These are phyloP conservation scores for Pseudomyrmex cubaensis DNA, from an alignment of 1,140 invertebrate genomes.

Conservation along the genomic window DNA sequence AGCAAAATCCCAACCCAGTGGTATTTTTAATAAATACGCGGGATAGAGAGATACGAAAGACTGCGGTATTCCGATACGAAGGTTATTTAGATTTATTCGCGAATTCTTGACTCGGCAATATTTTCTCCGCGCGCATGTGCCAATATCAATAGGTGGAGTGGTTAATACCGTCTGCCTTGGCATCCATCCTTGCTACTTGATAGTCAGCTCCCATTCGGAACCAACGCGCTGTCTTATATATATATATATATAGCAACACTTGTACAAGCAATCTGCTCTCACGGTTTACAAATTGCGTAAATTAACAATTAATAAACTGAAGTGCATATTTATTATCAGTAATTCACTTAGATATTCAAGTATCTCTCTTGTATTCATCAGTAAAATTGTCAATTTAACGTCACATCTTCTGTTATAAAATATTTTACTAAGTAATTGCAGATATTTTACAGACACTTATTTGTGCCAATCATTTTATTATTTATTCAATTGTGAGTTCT, in stretches of 20 bases:
- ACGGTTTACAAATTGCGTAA: constrained; percentile 56
- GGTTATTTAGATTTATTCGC: constrained; percentile 74
- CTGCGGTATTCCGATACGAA: constrained; percentile 59
- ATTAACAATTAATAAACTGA: constrained; percentile 26
- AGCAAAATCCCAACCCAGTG: constrained; percentile 34
- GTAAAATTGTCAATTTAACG: too few species aligned
- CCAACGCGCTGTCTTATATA: constrained; percentile 58
- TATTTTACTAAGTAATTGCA: too few species aligned
- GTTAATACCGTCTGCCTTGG: constrained; percentile 63
- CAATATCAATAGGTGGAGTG: constrained; percentile 71
- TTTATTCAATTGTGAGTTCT: not conserved
- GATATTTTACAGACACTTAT: too few species aligned
- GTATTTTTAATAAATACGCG: constrained; percentile 63
- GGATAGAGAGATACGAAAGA: constrained; percentile 67
- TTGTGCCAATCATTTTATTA: not conserved
- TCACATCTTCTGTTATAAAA: too few species aligned
- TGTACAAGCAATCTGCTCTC: constrained; percentile 41
- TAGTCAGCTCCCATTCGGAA: constrained; percentile 65
- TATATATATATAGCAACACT: constrained; percentile 40
- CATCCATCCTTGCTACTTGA: constrained; percentile 71
- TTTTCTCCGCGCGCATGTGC: constrained; percentile 65
- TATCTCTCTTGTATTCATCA: not conserved
- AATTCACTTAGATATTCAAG: not conserved
- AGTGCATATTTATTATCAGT: constrained; percentile 6
- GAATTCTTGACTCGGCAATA: constrained; percentile 67